phyloP scores from a whole-genome alignment of 2,113 vertebrate species.

The Synodontis membranacea region DNA sequence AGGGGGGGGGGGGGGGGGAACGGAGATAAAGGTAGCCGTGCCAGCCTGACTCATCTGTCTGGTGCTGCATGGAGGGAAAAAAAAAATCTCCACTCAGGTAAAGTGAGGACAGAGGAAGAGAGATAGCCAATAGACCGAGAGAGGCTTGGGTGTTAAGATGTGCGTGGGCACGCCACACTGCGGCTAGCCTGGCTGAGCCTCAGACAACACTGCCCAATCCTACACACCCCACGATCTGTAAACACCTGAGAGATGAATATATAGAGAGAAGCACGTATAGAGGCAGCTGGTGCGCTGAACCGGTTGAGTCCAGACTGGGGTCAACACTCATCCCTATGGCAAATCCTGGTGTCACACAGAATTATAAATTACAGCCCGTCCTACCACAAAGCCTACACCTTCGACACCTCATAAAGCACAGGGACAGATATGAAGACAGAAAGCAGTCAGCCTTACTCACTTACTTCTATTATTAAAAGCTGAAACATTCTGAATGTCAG shows the following conservation, averaged over 20 bases:
- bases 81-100: constrained; percentile 72
- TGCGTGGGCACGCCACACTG: constrained; percentile 78
- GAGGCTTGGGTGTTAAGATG: constrained; percentile 69
- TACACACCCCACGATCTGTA: constrained; percentile 39
- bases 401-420: neutral
- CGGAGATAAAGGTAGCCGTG: constrained; percentile 55
- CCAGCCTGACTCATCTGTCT: constrained; percentile 73
- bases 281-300: constrained; percentile 35
- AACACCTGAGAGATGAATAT: constrained; percentile 36
- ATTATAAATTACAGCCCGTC: constrained; percentile 2
- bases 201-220: constrained; percentile 55
- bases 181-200: constrained; percentile 64
- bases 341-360: neutral
- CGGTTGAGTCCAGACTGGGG: constrained; percentile 5
- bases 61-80: constrained; percentile 70
- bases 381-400: neutral
- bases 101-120: constrained; percentile 62
- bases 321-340: neutral
- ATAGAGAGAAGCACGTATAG: constrained; percentile 51
- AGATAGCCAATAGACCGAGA: constrained; percentile 17
- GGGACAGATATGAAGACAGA: neutral
- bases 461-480: constrained; percentile 1
- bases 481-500: neutral
- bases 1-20: constrained; percentile 20
- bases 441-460: neutral